Percentiles rank a stretch among this genome's conserved stretches.
Conservation (phyloP, 2,113 vertebrate species). For the Pterophyllum scalare region DNA sequence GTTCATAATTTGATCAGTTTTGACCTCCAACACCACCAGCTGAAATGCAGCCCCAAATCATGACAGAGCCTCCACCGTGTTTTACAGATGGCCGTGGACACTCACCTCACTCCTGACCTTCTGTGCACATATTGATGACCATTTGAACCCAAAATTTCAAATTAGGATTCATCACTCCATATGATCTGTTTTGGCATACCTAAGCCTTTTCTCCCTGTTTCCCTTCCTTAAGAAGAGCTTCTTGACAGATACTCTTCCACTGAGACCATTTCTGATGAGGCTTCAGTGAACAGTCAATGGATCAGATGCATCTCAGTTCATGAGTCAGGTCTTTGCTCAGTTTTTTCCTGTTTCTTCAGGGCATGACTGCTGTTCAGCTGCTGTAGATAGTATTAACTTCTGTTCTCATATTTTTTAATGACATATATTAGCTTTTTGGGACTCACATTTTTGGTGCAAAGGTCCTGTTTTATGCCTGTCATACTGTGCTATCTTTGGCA, state of each 20-base stretch:
- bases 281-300: no score
- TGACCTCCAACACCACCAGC: no score
- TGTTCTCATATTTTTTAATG: background rate
- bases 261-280: no score
- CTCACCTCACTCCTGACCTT: background rate
- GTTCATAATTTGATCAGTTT: background rate
- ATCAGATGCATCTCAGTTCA: background rate
- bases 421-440: background rate
- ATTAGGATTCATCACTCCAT: background rate
- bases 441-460: fast-evolving
- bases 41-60: background rate
- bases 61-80: background rate
- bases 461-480: background rate
- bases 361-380: background rate
- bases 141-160: background rate
- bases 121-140: background rate
- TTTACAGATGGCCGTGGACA: background rate
- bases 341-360: background rate
- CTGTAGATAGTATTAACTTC: background rate
- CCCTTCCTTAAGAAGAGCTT: no score
- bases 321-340: background rate
- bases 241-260: background rate
- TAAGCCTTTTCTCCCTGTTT: no score
- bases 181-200: no score
- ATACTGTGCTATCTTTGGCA: background rate